Evolutionary conservation across 2,797 vertebrate species (phyloP).

Genomic region (Cygnus olor): DNA sequence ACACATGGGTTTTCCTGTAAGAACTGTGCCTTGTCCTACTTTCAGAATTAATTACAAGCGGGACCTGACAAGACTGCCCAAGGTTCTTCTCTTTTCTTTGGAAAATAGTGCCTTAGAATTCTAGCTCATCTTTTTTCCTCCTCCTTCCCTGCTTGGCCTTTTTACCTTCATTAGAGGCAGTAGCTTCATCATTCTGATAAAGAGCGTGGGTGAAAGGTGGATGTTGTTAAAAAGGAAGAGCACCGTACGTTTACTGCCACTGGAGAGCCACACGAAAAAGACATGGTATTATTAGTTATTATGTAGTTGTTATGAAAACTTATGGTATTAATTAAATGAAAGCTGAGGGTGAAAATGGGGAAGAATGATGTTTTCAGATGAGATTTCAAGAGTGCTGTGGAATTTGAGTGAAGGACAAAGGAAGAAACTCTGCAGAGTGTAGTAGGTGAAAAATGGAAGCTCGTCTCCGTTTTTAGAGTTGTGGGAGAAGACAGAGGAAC

Average conservation of each 20-base stretch:
- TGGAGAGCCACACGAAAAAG: background rate
- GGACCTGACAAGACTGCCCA: background rate
- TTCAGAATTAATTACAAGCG: background rate
- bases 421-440: background rate
- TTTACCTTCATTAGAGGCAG: background rate
- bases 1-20: background rate
- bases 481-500: background rate
- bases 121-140: background rate
- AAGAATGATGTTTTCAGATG: background rate
- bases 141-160: background rate
- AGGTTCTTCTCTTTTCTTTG: background rate
- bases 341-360: background rate
- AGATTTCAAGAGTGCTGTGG: background rate
- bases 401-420: background rate
- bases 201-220: background rate
- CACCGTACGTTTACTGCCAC: background rate
- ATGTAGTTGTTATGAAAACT: background rate
- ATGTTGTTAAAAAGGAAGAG: background rate
- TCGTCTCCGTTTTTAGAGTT: background rate
- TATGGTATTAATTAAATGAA: background rate
- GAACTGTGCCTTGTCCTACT: background rate
- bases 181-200: rapidly evolving
- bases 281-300: background rate
- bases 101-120: background rate
- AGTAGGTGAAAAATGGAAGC: background rate